A percentile compares a stretch with the other conserved stretches of the same genome.
These are phyloP conservation scores for Drosophila trapezifrons DNA, from an alignment of 1,140 invertebrate genomes.

Conservation along the genomic window DNA sequence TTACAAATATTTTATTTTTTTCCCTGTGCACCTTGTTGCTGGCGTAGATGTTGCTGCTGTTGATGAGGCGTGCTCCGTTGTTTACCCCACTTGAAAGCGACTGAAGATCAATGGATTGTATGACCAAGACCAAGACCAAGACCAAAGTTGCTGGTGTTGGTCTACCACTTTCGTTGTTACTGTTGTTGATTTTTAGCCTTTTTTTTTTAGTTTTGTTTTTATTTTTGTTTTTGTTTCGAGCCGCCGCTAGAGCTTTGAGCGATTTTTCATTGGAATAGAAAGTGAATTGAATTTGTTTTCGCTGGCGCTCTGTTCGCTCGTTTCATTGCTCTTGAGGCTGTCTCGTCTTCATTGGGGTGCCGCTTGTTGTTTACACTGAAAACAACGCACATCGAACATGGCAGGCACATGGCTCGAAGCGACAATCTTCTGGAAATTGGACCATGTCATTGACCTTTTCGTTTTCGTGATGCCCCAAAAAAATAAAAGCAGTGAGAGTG, in stretches of 20 bases:
- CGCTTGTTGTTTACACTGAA: slow-evolving; percentile 60
- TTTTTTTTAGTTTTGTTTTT: slow-evolving; percentile 19
- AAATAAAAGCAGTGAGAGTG: slow-evolving; percentile 69
- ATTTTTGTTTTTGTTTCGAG: slow-evolving; percentile 30
- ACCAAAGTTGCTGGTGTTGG: slow-evolving; percentile 60
- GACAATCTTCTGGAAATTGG: slow-evolving; percentile 63
- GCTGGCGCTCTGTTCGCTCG: slow-evolving; percentile 43
- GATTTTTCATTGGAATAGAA: slow-evolving; percentile 84
- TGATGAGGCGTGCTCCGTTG: slow-evolving; percentile 76
- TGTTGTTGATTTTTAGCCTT: slow-evolving; percentile 65
- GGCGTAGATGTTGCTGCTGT: slow-evolving; percentile 44
- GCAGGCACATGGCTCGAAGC: slow-evolving; percentile 28
- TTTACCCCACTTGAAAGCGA: slow-evolving; percentile 67
- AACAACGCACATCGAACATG: slow-evolving; percentile 49
- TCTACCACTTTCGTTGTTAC: slow-evolving; percentile 82
- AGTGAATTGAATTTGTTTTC: slow-evolving; percentile 82
- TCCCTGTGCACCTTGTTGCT: slow-evolving; percentile 21
- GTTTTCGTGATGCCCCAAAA: slow-evolving; percentile 49
- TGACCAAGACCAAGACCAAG: slow-evolving; percentile 62
- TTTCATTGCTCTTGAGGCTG: slow-evolving; percentile 66
- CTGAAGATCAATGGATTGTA: slow-evolving; percentile 76
- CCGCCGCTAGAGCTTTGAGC: slow-evolving; percentile 69
- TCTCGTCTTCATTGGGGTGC: slow-evolving; percentile 63
- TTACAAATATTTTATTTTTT: background rate
- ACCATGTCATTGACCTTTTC: slow-evolving; percentile 82